Percentiles rank a stretch among this genome's conserved stretches.
Evolutionary conservation across 2,797 vertebrate genomes (phyloP).

Genomic region (Sebastolobus altivelis): DNA sequence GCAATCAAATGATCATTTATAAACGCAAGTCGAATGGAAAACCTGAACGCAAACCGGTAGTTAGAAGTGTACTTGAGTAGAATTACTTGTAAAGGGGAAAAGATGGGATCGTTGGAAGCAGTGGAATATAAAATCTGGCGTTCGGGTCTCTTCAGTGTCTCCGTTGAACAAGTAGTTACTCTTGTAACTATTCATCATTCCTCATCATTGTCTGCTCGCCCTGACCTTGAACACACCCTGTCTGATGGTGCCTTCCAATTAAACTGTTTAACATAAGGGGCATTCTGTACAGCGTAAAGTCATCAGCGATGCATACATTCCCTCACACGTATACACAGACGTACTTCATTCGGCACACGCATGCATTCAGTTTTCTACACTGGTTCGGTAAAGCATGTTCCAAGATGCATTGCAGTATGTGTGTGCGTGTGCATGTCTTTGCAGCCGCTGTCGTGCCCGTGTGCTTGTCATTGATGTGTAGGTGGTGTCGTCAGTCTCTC

Average conservation of each 20-base stretch:
- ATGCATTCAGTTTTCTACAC: conserved; percentile 40
- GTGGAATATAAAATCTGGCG: background rate
- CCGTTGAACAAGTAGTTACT: conserved; percentile 25
- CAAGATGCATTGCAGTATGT: conserved; percentile 46
- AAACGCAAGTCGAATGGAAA: background rate
- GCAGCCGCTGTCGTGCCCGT: conserved; percentile 34
- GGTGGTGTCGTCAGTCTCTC: conserved; percentile 65
- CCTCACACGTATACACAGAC: conserved; percentile 1
- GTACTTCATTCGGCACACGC: conserved; percentile 37
- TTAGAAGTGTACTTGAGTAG: background rate
- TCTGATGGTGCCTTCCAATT: conserved; percentile 32
- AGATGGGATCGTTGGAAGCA: background rate
- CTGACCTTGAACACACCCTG: conserved; percentile 40
- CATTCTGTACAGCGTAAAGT: conserved; percentile 16
- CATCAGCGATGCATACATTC: conserved; percentile 12
- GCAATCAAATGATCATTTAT: background rate
- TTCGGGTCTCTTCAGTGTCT: background rate
- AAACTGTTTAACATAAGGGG: conserved; percentile 33
- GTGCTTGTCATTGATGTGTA: conserved; percentile 68
- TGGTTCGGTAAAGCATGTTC: conserved; percentile 28
- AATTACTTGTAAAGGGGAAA: background rate
- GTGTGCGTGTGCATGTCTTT: conserved; percentile 45
- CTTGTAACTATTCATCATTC: conserved; percentile 21
- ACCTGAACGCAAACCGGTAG: background rate
- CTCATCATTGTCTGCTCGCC: conserved; percentile 30